These are phyloP conservation scores for Hemitrygon akajei DNA, from an alignment of 2,797 vertebrate genomes.

Conservation along the genomic window DNA sequence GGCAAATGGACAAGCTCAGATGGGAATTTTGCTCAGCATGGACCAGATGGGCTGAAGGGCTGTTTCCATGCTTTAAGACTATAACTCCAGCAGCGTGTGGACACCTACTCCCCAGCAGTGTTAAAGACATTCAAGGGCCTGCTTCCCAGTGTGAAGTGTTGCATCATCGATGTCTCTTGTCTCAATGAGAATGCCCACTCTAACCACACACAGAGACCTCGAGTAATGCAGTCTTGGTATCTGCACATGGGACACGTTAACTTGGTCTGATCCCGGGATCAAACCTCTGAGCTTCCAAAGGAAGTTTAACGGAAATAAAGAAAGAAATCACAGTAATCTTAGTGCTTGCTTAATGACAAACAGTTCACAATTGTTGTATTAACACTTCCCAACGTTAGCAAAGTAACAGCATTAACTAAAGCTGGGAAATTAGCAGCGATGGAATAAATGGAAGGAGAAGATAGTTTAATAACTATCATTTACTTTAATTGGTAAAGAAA, in stretches of 20 bases:
- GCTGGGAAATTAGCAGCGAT: slow-evolving; percentile 20
- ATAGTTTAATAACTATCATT: slow-evolving; percentile 24
- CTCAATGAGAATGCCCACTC: too few species aligned
- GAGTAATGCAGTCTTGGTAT: too few species aligned
- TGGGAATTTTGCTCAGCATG: too few species aligned
- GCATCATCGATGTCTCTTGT: too few species aligned
- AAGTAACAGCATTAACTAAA: slow-evolving; percentile 19
- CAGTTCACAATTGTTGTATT: slow-evolving; percentile 7
- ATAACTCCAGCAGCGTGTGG: too few species aligned
- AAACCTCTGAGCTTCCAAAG: neutral
- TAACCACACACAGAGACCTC: too few species aligned
- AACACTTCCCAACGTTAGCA: neutral
- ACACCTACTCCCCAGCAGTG: too few species aligned
- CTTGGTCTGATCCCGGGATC: neutral
- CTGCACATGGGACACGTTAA: neutral
- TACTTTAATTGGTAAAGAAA: slow-evolving; percentile 27
- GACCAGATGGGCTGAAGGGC: too few species aligned
- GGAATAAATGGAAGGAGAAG: slow-evolving; percentile 27
- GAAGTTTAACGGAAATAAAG: neutral
- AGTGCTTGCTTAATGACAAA: slow-evolving; percentile 15
- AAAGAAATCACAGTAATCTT: neutral
- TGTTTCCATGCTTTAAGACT: too few species aligned
- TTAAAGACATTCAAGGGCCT: too few species aligned
- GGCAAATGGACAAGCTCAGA: too few species aligned
- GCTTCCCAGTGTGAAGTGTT: too few species aligned